Percentiles rank a stretch among this genome's conserved stretches.
phyloP scores from a whole-genome alignment of 1,140 invertebrate species.

The Asobara japonica region DNA sequence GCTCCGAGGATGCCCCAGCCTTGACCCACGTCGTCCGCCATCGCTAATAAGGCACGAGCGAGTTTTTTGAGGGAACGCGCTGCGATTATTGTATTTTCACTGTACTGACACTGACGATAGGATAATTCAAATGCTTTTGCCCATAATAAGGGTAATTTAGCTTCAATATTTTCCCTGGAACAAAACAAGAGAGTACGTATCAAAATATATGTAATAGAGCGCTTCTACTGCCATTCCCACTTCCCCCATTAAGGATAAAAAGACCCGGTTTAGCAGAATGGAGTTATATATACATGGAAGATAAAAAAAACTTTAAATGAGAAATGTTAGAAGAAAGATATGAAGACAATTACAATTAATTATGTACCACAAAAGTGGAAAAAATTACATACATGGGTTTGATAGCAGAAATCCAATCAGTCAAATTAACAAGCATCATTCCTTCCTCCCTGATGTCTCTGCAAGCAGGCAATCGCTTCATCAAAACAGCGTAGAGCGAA shows the following conservation, averaged over 20 bases:
- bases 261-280: too few species aligned
- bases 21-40: conserved; percentile 70
- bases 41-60: conserved; percentile 60
- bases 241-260: too few species aligned
- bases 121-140: conserved; percentile 68
- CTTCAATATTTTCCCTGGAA: conserved; percentile 69
- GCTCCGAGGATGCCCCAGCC: conserved; percentile 72
- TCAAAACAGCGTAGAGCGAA: conserved; percentile 63
- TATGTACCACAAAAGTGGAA: background rate
- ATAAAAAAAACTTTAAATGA: too few species aligned
- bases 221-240: too few species aligned
- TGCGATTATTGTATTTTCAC: conserved; percentile 61
- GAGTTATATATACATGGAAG: too few species aligned
- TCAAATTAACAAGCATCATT: conserved; percentile 62
- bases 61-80: conserved; percentile 67
- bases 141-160: conserved; percentile 72
- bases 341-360: background rate
- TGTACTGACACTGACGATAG: conserved; percentile 65
- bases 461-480: conserved; percentile 64
- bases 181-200: conserved; percentile 37
- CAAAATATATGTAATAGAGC: too few species aligned
- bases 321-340: too few species aligned
- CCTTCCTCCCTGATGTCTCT: conserved; percentile 65
- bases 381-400: conserved; percentile 62
- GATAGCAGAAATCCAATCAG: conserved; percentile 64